Base-by-base conservation (phyloP, 2,888 invertebrate genomes). In the Rhorus exstirpatorius region DNA sequence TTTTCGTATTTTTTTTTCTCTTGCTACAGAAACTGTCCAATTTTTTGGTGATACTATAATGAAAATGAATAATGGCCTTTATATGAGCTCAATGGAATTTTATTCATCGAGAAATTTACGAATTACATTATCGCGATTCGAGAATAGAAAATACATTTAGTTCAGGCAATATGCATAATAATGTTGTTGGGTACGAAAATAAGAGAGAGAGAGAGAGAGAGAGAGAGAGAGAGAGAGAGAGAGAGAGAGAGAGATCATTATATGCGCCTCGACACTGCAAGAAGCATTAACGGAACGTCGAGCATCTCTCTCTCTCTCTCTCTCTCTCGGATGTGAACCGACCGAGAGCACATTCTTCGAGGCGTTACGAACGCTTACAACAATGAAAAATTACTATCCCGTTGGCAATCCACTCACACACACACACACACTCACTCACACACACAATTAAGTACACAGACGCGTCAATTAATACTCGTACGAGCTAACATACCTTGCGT, bases 281-380 rank as follows among this genome's bases (percentile, higher is more conserved):
- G 63, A 63, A 14, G 63, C 63, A 51, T 71, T 55, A 58, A 60
- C 67, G 72, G 31, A 79, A 79, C 67, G 74, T 68, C 63, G 68
- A 60, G 24, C 51, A 58, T 75, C 41, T 61, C 44, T 58, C 49
- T 41, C 21, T 31, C 6, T 31, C 31, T 61, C 44, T 58, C 49
- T 67, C 41, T 49, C 26, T 19, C 46, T 24, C 49, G 35, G 38
- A 53, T 14, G 65, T 19, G 76, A 71, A 76, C 51, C 71, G 44
- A 71, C 51, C 71, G 58, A 21, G 21, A 70, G 70, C 58, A 60
- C 65, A 79, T 75, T 79, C 75, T 65, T 71, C 79, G 44, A 75
- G 74, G 79, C 75, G 79, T 82, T 75, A 79, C 79, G 49, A 65
- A 55, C 74, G 63, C 21, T 58, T 70, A 19, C 75, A 82, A 75